These are phyloP conservation scores for Ligdia adustata DNA, from an alignment of 2,888 invertebrate species.

Conservation along the genomic window DNA sequence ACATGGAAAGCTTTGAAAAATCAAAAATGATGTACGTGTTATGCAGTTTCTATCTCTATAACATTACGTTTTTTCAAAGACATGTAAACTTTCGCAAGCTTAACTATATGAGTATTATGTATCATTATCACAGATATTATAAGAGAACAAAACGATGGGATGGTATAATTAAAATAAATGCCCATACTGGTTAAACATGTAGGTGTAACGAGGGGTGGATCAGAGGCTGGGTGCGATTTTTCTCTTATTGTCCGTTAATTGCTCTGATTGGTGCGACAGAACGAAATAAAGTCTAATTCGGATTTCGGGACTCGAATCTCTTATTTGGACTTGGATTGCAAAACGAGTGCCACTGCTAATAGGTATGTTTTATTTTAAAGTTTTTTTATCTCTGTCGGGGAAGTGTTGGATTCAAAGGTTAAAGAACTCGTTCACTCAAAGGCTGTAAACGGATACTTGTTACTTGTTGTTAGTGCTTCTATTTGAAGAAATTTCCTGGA, in stretches of 20 bases:
- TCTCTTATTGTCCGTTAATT: slow-evolving; percentile 70
- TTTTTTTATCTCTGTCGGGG: slow-evolving; percentile 9
- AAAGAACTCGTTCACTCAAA: slow-evolving; percentile 6
- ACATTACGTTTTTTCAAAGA: no score
- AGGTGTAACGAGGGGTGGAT: slow-evolving; percentile 43
- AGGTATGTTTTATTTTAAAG: slow-evolving; percentile 20
- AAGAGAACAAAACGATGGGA: no score
- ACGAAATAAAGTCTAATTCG: slow-evolving; percentile 67
- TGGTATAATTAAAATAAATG: no score
- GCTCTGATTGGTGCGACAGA: slow-evolving; percentile 73
- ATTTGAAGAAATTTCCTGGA: slow-evolving; percentile 4
- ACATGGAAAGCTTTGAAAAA: no score
- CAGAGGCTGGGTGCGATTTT: slow-evolving; percentile 52
- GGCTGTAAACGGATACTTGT: slow-evolving; percentile 14
- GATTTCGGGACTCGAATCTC: slow-evolving; percentile 58
- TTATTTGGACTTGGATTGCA: slow-evolving; percentile 62
- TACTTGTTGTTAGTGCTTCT: slow-evolving; percentile 3
- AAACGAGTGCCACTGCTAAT: slow-evolving; percentile 35
- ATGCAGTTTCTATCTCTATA: no score
- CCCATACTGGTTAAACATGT: no score
- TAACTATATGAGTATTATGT: no score
- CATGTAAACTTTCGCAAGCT: no score
- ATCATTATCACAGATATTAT: background rate
- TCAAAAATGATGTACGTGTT: no score
- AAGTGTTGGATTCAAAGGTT: slow-evolving; percentile 10